phyloP scores from a whole-genome alignment of 1,140 invertebrate species.

The Zaprionus ornatus region DNA sequence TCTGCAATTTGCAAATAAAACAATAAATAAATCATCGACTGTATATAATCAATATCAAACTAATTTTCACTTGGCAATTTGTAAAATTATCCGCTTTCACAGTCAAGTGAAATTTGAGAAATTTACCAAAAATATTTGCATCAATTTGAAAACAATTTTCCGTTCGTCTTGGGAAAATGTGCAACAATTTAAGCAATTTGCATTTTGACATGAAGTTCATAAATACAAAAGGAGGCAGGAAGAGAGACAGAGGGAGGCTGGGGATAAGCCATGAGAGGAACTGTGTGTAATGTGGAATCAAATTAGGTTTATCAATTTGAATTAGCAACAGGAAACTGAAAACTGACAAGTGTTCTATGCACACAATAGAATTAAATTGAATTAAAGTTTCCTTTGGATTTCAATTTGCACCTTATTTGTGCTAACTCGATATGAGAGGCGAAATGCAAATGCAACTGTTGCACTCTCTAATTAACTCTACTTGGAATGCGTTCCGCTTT shows the following conservation, averaged over 20 bases:
- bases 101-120: not conserved
- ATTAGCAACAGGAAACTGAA: not conserved
- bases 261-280: not conserved
- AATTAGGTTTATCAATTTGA: not conserved
- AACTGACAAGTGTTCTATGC: not conserved
- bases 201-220: not conserved
- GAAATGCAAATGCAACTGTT: not conserved
- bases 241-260: too few species aligned
- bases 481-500: too few species aligned
- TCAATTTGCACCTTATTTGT: not conserved
- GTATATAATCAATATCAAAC: not conserved
- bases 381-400: not conserved
- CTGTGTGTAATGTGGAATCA: not conserved
- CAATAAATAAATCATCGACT: too few species aligned
- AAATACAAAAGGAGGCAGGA: not conserved
- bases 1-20: too few species aligned
- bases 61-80: not conserved
- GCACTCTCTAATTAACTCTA: not conserved
- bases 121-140: not conserved
- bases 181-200: not conserved
- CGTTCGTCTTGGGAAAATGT: not conserved
- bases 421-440: not conserved
- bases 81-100: not conserved
- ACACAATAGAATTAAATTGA: not conserved
- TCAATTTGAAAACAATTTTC: not conserved